Base-by-base conservation (phyloP, 2,888 invertebrate genomes). In the Chelonus formosanus region DNA sequence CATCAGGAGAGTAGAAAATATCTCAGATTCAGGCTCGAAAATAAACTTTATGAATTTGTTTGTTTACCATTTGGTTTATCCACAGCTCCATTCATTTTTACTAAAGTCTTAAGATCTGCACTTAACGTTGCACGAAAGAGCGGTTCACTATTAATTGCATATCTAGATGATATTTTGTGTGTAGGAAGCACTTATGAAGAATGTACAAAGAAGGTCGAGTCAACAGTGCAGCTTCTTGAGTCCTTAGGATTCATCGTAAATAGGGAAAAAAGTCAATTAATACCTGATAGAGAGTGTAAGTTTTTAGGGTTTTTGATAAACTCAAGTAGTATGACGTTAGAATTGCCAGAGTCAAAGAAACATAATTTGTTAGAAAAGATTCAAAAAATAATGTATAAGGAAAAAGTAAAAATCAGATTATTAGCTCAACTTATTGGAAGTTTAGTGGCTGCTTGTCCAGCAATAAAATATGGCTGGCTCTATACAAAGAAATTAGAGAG, bases 391-490 rank as follows among this genome's bases (percentile, higher is more conserved):
- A 20, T 8, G 5, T 31, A 7, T 8, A 63, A 54, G 20, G 45
- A 55, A 35, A 7, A 34, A 3, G 68, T 62, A 32, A 63, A 58
- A n/a, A 68, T 70, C 6, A 34, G 65, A 35, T 67, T 68, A 3
- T 58, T 65, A 4, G 65, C 68, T 5, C 5, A 54, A 31, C 57
- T 71, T 31, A 36, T 68, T 32, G 70, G 68, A 6, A 69, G 44
- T 6, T 45, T 74, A 31, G 55, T 57, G 4, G 70, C 76, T 5
- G 64, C 67, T 5, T 76, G 75, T 55, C 77, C 74, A 8, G 75
- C 75, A 0, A 62, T 74, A 3, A 67, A 64, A 31, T 78, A 76
- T 69, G 71, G 75, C 0, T 72, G 67, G 70, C 65, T 70, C 1
- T 69, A 74, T n/a, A 71, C 69, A 3, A 75, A 74, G 54, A 7